Base-by-base conservation (phyloP, 2,797 vertebrate genomes). In the Eupleurogrammus muticus region DNA sequence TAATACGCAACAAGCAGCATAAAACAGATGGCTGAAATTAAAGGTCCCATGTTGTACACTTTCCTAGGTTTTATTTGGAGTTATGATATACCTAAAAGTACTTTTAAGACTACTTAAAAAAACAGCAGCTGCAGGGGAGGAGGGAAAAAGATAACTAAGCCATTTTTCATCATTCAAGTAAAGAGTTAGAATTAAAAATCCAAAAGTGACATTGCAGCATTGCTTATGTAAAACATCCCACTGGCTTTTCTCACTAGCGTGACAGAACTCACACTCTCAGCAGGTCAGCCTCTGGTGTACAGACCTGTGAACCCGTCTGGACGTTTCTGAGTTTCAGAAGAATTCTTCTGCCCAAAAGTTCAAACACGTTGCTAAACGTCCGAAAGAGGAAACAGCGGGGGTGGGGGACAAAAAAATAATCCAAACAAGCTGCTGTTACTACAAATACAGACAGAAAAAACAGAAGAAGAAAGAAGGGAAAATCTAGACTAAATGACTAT, bases 371-470 rank as follows among this genome's bases (percentile, higher is more conserved):
- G 32, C 2, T 35, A 19, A 44, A 24, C 16, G 38, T 16, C n/a
- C 0, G n/a, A 20, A 16, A 12, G 51, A 24, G 17, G 50, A 23
- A 16, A 51, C 16, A 23, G 40, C 1, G 4, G 23, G 52, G 11
- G 13, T 28, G 28, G 2, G 17, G 1, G 14, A 36, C 28, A 28
- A 28, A 28, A 28, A 28, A 28, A 28, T 28, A 28, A 28, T 49
- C 34, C 14, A 49, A 71, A 62, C 67, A 67, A 9, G 35, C 9
- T 1, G 13, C 19, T 19, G 28, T 17, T 47, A 20, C 3, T 9
- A 55, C 32, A 20, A 11, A 53, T 20, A 55, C 53, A 42, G 14
- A 48, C 21, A 60, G 55, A 55, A 20, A 59, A 42, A 44, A 24
- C 17, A 40, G 42, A 7, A 28, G n/a, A 9, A 21, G 35, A 28